phyloP scores from a whole-genome alignment of 2,113 vertebrate species.

The Centropus unirufus region DNA sequence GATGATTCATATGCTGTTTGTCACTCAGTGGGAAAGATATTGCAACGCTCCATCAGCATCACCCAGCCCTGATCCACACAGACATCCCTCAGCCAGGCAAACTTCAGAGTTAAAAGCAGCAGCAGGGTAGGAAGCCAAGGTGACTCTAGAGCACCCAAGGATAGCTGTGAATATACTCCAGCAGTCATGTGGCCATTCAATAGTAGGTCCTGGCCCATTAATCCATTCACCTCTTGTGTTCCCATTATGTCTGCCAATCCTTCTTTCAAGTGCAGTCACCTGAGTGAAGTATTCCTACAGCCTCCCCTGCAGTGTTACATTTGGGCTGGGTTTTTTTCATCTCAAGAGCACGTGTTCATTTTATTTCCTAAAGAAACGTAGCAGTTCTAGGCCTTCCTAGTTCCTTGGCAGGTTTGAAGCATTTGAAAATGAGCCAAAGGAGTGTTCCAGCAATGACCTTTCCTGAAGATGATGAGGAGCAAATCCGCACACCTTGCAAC shows the following conservation, averaged over 20 bases:
- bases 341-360: background rate
- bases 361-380: background rate
- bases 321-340: background rate
- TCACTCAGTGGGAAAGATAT: slow-evolving; percentile 15
- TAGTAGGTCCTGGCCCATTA: background rate
- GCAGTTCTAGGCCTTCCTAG: background rate
- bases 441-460: background rate
- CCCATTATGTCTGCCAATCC: background rate
- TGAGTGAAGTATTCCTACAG: background rate
- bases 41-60: slow-evolving; percentile 23
- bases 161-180: background rate
- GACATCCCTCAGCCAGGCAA: background rate
- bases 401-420: background rate
- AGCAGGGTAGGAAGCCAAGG: background rate
- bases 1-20: slow-evolving; percentile 52
- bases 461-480: background rate
- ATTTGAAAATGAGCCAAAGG: background rate
- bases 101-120: background rate
- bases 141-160: background rate
- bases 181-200: background rate
- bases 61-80: slow-evolving; percentile 7
- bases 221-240: background rate
- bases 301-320: rapidly evolving
- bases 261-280: background rate
- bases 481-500: background rate